Base-by-base conservation (phyloP, 2,797 vertebrate genomes). In the Setipinna tenuifilis region DNA sequence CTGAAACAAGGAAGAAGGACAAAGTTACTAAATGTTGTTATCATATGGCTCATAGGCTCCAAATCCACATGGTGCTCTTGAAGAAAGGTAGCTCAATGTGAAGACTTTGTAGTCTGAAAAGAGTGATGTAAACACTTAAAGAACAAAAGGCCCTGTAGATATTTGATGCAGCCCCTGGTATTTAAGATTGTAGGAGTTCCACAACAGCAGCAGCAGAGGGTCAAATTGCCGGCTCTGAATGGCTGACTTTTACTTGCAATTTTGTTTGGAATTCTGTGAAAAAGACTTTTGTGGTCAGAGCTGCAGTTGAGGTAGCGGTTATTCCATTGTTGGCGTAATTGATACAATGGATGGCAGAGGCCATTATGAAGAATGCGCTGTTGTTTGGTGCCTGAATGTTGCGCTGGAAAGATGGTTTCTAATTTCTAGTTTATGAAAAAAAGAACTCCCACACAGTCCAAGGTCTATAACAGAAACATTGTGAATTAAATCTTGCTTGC, bases 111-210 rank as follows among this genome's bases (percentile, higher is more conserved):
- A 5, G 35, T 5, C 35, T 41, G 35, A 41, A 41, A 2, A 41
- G 35, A 41, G 35, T 41, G 65, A 31, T 31, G 25, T 71, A 11
- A 71, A 25, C 14, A 5, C 14, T 71, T 71, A 25, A 71, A 31
- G 25, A 71, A 71, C 65, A 41, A 71, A 71, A 71, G 65, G 25
- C 14, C 12, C 28, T 31, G 65, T 71, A 71, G 65, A 71, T 71
- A 31, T 71, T 71, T 31, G 6, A 71, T 71, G 65, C 65, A 35
- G 65, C 16, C 65, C 11, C 23, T 12, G 16, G 25, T 71, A 31
- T 14, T 71, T 71, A 71, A 71, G 65, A 71, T 71, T 71, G 62
- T 23, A 11, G 23, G 62, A 65, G 62, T 65, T 65, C 65, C 65
- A 31, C 25, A 31, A 71, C 65, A 71, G 25, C 65, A 71, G 65